Evolutionary conservation across 2,113 vertebrate species (phyloP).

Genomic region (Oncorhynchus nerka): DNA sequence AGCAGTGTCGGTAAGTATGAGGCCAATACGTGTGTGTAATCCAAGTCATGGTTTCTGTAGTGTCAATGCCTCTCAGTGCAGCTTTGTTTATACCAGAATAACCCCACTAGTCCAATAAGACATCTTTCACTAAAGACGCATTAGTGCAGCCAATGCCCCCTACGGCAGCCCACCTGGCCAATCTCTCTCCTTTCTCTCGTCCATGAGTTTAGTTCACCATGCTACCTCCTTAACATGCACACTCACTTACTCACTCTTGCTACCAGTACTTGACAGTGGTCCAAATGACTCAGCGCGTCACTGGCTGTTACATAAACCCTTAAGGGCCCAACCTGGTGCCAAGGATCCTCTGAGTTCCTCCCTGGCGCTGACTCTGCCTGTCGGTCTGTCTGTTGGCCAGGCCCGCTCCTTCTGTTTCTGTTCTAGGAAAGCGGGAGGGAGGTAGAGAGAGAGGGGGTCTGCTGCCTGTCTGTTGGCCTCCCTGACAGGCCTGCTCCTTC

Average conservation of each 20-base stretch:
- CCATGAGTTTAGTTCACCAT: constrained; percentile 25
- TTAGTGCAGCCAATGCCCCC: too few relatives aligned
- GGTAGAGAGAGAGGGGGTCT: too few relatives aligned
- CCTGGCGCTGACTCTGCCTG: background rate
- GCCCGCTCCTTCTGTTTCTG: constrained; percentile 20
- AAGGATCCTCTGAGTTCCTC: constrained; percentile 58
- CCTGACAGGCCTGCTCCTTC: background rate
- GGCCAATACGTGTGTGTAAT: too few relatives aligned
- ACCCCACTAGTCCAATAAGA: too few relatives aligned
- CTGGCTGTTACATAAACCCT: constrained; percentile 61
- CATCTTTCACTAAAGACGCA: too few relatives aligned
- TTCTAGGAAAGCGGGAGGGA: constrained; percentile 2
- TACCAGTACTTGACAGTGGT: constrained; percentile 48
- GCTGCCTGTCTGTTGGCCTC: too few relatives aligned
- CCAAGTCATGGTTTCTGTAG: too few relatives aligned
- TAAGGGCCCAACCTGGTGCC: constrained; percentile 56
- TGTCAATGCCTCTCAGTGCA: too few relatives aligned
- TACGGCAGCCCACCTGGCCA: too few relatives aligned
- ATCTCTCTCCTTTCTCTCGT: constrained; percentile 11
- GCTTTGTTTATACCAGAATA: too few relatives aligned
- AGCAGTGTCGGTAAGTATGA: constrained; percentile 96
- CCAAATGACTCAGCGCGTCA: constrained; percentile 66
- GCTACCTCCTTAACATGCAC: constrained; percentile 25
- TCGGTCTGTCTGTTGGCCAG: background rate
- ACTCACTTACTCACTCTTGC: background rate